Base-by-base conservation (phyloP, 2,113 vertebrate genomes). In the Kobus ellipsiprymnus region DNA sequence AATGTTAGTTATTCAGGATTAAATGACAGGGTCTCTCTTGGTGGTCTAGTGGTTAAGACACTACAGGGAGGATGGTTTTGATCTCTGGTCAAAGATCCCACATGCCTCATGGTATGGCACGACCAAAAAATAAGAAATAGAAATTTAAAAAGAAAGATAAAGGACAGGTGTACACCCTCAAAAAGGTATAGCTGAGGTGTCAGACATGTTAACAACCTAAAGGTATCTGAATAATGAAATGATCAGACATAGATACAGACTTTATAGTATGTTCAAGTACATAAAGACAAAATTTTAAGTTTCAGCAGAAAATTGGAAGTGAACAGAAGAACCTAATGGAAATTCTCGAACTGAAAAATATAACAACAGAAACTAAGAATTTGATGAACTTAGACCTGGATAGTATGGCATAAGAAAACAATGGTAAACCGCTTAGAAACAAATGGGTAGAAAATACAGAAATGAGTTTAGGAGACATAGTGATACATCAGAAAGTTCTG, bases 311-410 rank as follows among this genome's bases (percentile, higher is more conserved):
- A 93, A 87, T 80, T 62, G 36, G 81, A 93, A 87, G 71, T 48
- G 14, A 62, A 33, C 52, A 48, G 59, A 90, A 90, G 55, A 95
- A 80, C 44, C 55, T 40, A 33, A n/a, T 90, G 21, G 64, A 80
- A 96, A 90, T 90, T 85, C n/a, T 90, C 59, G 15, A 97, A 44
- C 67, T 90, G 21, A 89, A 85, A 81, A 95, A 67, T 85, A 52
- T 16, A 71, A 50, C 33, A 82, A 30, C 52, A 94, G 52, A 83
- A 78, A 92, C n/a, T 52, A 80, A 92, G 36, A 82, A 83, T 78
- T 95, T 88, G 29, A 16, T 40, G 55, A 27, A 27, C 87, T 88
- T 95, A 88, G 40, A 80, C 78, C 12, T 95, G 50, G 48, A 88
- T 97, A 44, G 7, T 87, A 40, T 33, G 15, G 27, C 67, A 59